Conservation (phyloP, 2,888 invertebrate genomes). For the Lacanobia oleracea region DNA sequence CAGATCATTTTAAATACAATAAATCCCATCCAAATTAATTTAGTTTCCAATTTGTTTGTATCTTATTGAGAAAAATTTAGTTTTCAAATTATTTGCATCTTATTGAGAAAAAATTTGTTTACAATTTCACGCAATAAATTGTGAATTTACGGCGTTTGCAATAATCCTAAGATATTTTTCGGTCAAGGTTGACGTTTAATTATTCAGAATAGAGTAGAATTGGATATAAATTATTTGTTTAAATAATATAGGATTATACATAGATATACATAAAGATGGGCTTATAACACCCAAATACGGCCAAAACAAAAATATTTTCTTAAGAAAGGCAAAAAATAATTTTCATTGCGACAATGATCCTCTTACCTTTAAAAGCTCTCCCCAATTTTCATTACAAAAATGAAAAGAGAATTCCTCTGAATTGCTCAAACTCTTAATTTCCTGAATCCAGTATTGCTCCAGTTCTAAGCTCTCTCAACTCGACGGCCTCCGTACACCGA, state of each 20-base stretch:
- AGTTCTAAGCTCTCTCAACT: constrained; percentile 57
- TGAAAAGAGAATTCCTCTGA: constrained; percentile 26
- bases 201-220: too few species aligned
- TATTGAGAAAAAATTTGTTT: too few species aligned
- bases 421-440: constrained; percentile 52
- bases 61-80: too few species aligned
- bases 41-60: too few species aligned
- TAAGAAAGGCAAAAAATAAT: background rate
- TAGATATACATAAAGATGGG: too few species aligned
- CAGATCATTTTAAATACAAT: too few species aligned
- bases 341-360: constrained; percentile 13
- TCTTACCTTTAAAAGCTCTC: background rate
- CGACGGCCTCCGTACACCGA: constrained; percentile 72
- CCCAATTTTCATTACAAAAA: constrained; percentile 23
- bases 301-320: background rate
- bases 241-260: too few species aligned
- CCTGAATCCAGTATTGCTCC: constrained; percentile 58
- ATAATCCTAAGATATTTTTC: background rate
- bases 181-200: background rate
- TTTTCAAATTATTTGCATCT: too few species aligned
- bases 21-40: too few species aligned
- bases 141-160: too few species aligned
- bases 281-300: background rate
- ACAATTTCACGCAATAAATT: too few species aligned
- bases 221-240: too few species aligned